phyloP scores from a whole-genome alignment of 2,113 vertebrate species.

The Alectura lathami region DNA sequence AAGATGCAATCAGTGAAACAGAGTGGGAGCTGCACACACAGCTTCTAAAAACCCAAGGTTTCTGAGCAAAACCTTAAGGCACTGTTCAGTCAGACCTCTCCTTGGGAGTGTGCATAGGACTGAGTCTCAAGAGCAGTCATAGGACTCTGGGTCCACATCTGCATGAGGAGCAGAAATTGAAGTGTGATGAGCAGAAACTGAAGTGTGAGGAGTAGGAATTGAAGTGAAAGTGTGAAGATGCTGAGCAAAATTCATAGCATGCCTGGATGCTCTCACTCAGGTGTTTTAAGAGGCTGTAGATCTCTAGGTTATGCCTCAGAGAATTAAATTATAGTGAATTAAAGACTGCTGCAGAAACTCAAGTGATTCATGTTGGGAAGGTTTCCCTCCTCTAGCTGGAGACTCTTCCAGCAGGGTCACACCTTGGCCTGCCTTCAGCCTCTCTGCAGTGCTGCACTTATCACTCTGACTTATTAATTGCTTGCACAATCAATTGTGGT shows the following conservation, averaged over 20 bases:
- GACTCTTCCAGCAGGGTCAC: constrained; percentile 1
- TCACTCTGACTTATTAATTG: constrained; percentile 55
- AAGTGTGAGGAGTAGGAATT: too few species aligned
- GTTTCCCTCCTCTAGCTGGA: background rate
- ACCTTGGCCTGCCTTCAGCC: constrained; percentile 35
- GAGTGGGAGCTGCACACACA: background rate
- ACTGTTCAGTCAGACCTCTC: background rate
- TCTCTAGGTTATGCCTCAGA: constrained; percentile 1
- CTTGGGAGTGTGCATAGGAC: background rate
- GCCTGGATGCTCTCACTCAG: constrained; percentile 40
- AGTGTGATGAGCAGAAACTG: background rate
- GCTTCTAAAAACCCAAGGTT: background rate
- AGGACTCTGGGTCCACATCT: background rate
- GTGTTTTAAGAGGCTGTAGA: constrained; percentile 59
- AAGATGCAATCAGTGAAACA: background rate
- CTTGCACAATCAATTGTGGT: constrained; percentile 25
- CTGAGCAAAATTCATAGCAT: constrained; percentile 35
- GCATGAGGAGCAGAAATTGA: background rate
- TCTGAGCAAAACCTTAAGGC: background rate
- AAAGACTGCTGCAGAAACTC: constrained; percentile 44
- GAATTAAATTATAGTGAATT: constrained; percentile 62
- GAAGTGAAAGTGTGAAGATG: constrained; percentile 1
- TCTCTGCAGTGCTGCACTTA: background rate
- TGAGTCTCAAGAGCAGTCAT: background rate
- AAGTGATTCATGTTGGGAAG: constrained; percentile 46